Percentiles rank a stretch among this genome's conserved stretches.
These are phyloP conservation scores for Nemapogon koenigi DNA, from an alignment of 2,888 invertebrate genomes.

Conservation along the genomic window DNA sequence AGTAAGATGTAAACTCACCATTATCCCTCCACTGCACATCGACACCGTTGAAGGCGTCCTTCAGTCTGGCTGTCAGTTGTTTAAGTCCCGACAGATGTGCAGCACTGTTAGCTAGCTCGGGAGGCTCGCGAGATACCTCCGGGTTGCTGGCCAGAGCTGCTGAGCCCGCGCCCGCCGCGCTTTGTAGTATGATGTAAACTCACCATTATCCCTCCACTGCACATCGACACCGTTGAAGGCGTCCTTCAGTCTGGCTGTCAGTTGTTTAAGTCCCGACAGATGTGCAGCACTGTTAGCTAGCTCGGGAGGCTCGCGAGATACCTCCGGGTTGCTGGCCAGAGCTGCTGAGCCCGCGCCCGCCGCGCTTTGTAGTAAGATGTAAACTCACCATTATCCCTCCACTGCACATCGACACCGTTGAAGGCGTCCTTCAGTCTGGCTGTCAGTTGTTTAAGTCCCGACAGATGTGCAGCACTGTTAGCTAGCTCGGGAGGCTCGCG, in stretches of 20 bases:
- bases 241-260: conserved; percentile 81
- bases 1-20: too few species aligned
- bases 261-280: conserved; percentile 75
- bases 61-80: conserved; percentile 79
- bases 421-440: conserved; percentile 86
- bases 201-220: conserved; percentile 83
- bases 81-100: conserved; percentile 80
- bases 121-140: too few species aligned
- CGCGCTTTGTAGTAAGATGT: too few species aligned
- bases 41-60: conserved; percentile 88
- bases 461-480: conserved; percentile 74
- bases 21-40: conserved; percentile 89
- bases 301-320: too few species aligned
- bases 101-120: conserved; percentile 61
- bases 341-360: conserved; percentile 71
- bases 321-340: conserved; percentile 76
- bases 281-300: conserved; percentile 72
- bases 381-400: too few species aligned
- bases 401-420: conserved; percentile 91
- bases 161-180: too few species aligned
- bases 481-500: too few species aligned
- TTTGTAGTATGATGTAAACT: too few species aligned
- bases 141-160: too few species aligned
- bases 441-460: conserved; percentile 77
- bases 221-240: conserved; percentile 93